A percentile compares a stretch with the other conserved stretches of the same genome.
Conservation (phyloP, 2,113 vertebrate genomes). For the Podilymbus podiceps region DNA sequence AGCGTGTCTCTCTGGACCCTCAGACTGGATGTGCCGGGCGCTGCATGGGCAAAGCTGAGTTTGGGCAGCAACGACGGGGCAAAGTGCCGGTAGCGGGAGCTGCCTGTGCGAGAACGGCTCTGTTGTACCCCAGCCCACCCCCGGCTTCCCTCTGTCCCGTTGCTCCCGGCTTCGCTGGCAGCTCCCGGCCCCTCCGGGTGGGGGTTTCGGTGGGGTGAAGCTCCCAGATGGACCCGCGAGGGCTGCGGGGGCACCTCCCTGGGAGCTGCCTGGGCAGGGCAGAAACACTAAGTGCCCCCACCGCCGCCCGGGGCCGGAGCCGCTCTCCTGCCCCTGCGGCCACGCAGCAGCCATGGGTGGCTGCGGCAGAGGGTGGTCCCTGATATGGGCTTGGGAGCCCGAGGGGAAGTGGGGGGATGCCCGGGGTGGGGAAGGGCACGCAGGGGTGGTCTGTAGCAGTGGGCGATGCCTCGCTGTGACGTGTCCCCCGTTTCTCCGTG, state of each 20-base stretch:
- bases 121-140: background rate
- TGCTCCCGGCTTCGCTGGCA: accelerated
- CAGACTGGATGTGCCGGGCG: background rate
- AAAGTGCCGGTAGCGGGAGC: background rate
- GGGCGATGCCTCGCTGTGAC: background rate
- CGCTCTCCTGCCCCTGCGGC: accelerated
- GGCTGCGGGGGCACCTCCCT: background rate
- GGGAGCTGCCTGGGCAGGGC: background rate
- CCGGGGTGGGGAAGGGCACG: background rate
- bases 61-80: background rate
- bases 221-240: background rate
- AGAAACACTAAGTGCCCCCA: accelerated
- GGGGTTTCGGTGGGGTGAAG: background rate
- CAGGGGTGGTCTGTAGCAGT: background rate
- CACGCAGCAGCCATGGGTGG: accelerated
- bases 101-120: accelerated
- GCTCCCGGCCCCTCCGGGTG: background rate
- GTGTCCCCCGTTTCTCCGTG: too few relatives aligned
- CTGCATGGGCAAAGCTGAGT: background rate
- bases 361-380: accelerated
- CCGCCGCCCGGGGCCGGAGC: background rate
- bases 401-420: accelerated
- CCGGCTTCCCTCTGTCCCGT: background rate
- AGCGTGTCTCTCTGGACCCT: accelerated
- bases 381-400: accelerated